Evolutionary conservation across 1,140 invertebrate species (phyloP).

Genomic region (Sycophaga agraensis): DNA sequence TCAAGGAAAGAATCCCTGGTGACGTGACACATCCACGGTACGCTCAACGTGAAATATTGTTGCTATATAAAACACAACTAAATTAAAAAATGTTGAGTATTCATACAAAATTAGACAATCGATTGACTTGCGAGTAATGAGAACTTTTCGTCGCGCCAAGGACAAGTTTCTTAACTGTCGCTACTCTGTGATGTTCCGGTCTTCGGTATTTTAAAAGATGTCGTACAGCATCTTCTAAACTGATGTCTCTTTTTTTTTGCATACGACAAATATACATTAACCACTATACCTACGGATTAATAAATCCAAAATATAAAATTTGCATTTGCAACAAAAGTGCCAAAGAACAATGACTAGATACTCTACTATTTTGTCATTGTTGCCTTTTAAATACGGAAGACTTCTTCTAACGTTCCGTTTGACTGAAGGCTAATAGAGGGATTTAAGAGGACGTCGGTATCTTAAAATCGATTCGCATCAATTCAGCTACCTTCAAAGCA

Average conservation of each 20-base stretch:
- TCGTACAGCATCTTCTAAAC: neutral
- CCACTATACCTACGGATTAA: conserved; percentile 14
- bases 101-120: conserved; percentile 43
- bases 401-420: conserved; percentile 22
- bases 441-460: neutral
- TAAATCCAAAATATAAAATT: conserved; percentile 19
- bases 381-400: conserved; percentile 19
- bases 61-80: conserved; percentile 26
- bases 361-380: conserved; percentile 28
- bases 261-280: conserved; percentile 12
- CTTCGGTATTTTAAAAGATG: conserved; percentile 25
- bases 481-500: no score
- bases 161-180: conserved; percentile 21
- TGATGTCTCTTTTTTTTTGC: conserved; percentile 16
- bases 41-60: conserved; percentile 32
- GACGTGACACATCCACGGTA: conserved; percentile 3
- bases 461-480: no score
- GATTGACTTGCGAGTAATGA: conserved; percentile 37
- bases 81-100: conserved; percentile 38
- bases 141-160: conserved; percentile 35
- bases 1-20: conserved; percentile 21
- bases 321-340: conserved; percentile 31
- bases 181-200: conserved; percentile 28
- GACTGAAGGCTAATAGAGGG: neutral
- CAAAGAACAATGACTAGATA: conserved; percentile 33